Base-by-base conservation (phyloP, 2,888 invertebrate species). In the Pomacea canaliculata region DNA sequence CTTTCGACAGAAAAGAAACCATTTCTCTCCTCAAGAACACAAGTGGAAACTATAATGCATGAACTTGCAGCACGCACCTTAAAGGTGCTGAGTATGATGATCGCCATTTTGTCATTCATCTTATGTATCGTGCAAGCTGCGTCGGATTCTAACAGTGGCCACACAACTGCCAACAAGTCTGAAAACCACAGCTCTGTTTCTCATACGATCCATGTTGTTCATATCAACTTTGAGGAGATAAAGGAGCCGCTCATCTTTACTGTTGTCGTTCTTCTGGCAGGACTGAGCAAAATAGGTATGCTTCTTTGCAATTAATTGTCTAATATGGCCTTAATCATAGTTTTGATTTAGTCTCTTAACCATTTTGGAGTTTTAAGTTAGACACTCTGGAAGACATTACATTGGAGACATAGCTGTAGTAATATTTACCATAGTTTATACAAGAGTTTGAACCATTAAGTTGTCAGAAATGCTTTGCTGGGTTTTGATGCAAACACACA, bases 231-330 rank as follows among this genome's bases (percentile, higher is more conserved):
- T 86, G 84, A 87, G 7, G 90, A 90, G 78, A 90, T 92, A 16
- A 89, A 90, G 71, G 89, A 90, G 69, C 92, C 92, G 37, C 88
- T 92, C 71, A 90, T 92, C 71, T 90, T 92, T 80, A 90, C 91
- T 4, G 78, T 91, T 19, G 92, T 92, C 80, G 90, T 93, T 70
- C 88, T 92, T 18, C 85, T 92, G 49, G 92, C 92, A 46, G 92
- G 91, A 37, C 84, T 92, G 59, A 91, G 92, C 83, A 93, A 93
- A 87, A 89, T 93, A 71, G 91, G 92, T 92, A 84, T 90, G 85
- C 49, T 46, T 12, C 65, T 65, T 16, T 68, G 49, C 48, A 12
- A 16, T 12, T 65, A 3, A 10, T 65, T 37, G 12, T 23, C 13
- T 65, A 8, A 65, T 27, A 8, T 65, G 16, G 18, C 18, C 12